Conservation (phyloP, 2,113 vertebrate genomes). For the Cercocebus atys region DNA sequence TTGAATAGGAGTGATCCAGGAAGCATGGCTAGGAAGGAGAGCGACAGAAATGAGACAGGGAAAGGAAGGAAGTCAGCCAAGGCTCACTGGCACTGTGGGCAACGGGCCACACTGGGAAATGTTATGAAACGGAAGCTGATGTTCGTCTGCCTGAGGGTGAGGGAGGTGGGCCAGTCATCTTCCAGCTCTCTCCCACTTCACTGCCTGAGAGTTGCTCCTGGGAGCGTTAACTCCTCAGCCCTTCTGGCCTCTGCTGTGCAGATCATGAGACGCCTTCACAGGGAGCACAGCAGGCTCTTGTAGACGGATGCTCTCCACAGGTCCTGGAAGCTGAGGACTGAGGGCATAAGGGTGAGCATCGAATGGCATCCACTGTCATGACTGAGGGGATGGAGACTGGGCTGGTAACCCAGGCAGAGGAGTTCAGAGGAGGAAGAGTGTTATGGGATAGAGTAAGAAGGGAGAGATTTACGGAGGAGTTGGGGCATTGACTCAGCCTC, state of each 20-base stretch:
- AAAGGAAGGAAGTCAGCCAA: background rate
- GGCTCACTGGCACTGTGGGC: too few species aligned
- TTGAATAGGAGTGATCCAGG: background rate
- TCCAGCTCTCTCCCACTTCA: background rate
- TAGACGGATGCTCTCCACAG: background rate
- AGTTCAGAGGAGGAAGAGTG: background rate
- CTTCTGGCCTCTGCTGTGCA: background rate
- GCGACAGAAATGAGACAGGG: background rate
- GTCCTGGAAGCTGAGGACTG: too few species aligned
- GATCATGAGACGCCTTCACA: background rate
- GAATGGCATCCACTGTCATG: background rate
- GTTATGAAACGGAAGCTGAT: fast-evolving
- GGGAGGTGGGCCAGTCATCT: background rate
- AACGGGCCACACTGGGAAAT: background rate
- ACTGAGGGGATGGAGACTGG: too few species aligned
- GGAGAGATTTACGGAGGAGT: background rate
- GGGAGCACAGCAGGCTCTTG: background rate
- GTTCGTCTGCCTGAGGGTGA: background rate
- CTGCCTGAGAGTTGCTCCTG: background rate
- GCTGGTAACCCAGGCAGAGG: background rate
- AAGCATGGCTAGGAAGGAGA: background rate
- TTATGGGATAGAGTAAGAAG: background rate
- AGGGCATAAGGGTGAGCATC: background rate
- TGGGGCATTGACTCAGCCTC: background rate
- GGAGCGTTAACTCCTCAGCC: background rate